A percentile compares a stretch with the other conserved stretches of the same genome.
Conservation (phyloP, 2,797 vertebrate species). For the Meda fulgida region DNA sequence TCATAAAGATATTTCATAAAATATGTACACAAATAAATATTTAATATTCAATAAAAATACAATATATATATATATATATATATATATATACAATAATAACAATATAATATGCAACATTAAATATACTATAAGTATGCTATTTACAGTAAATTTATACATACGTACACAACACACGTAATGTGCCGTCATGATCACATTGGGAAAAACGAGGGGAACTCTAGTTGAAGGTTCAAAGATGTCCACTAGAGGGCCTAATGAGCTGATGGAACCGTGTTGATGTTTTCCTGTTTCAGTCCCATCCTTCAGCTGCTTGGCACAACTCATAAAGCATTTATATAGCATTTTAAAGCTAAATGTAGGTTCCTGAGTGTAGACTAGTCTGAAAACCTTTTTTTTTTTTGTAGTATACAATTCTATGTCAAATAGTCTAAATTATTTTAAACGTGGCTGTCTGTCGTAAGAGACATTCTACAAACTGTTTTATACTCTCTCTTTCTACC, state of each 20-base stretch:
- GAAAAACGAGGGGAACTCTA: neutral
- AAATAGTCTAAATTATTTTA: neutral
- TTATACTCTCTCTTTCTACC: neutral
- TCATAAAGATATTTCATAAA: neutral
- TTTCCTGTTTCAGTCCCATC: neutral
- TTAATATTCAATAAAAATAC: neutral
- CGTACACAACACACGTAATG: neutral
- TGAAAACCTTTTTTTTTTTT: neutral
- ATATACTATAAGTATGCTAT: neutral
- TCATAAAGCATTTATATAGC: conserved; percentile 24
- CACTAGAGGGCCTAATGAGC: conserved; percentile 59
- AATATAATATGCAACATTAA: neutral
- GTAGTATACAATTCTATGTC: neutral
- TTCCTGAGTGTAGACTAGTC: neutral
- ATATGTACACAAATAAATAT: neutral
- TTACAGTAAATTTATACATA: neutral
- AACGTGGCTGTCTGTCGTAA: neutral
- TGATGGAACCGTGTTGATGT: conserved; percentile 6
- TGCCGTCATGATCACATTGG: neutral
- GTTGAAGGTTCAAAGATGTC: conserved; percentile 20
- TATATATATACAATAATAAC: neutral
- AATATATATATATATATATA: neutral
- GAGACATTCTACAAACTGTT: neutral
- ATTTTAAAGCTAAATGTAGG: neutral
- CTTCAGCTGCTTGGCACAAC: neutral